A percentile compares a stretch with the other conserved stretches of the same genome.
Conservation (phyloP, 2,888 invertebrate genomes). For the Theretra japonica region DNA sequence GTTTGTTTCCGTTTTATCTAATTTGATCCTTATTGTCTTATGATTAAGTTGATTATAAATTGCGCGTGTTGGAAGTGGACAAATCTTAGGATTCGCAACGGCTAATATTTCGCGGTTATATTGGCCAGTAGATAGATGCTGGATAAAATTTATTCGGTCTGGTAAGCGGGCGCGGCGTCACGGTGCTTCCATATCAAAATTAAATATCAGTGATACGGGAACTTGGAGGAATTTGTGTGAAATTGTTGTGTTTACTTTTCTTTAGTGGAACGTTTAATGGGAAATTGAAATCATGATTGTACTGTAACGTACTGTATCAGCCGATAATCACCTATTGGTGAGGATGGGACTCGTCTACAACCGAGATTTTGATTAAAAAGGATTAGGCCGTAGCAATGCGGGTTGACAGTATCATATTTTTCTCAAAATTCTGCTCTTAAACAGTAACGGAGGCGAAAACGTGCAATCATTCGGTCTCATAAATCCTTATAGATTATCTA, state of each 20-base stretch:
- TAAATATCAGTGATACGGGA: constrained; percentile 67
- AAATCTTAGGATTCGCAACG: constrained; percentile 75
- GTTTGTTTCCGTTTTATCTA: background rate
- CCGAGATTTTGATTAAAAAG: too few relatives aligned
- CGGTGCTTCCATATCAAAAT: constrained; percentile 80
- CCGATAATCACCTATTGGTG: too few relatives aligned
- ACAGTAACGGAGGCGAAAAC: too few relatives aligned
- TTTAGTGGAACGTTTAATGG: background rate
- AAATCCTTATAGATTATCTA: too few relatives aligned
- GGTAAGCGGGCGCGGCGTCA: constrained; percentile 62
- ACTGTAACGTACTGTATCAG: too few relatives aligned
- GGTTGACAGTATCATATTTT: too few relatives aligned
- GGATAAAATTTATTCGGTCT: constrained; percentile 78
- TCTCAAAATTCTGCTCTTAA: too few relatives aligned
- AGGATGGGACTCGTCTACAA: too few relatives aligned
- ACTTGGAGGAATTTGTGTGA: constrained; percentile 52
- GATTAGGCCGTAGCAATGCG: too few relatives aligned
- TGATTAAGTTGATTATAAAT: constrained; percentile 39
- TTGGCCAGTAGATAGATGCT: constrained; percentile 73
- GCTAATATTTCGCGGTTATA: constrained; percentile 81
- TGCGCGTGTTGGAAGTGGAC: constrained; percentile 45
- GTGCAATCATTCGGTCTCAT: too few relatives aligned
- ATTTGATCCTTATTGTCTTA: background rate
- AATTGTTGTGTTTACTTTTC: constrained; percentile 44
- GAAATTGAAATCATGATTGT: too few relatives aligned